Percentiles rank a stretch among this genome's conserved stretches.
Evolutionary conservation across 2,797 vertebrate species (phyloP).

Genomic region (Luscinia megarhynchos): DNA sequence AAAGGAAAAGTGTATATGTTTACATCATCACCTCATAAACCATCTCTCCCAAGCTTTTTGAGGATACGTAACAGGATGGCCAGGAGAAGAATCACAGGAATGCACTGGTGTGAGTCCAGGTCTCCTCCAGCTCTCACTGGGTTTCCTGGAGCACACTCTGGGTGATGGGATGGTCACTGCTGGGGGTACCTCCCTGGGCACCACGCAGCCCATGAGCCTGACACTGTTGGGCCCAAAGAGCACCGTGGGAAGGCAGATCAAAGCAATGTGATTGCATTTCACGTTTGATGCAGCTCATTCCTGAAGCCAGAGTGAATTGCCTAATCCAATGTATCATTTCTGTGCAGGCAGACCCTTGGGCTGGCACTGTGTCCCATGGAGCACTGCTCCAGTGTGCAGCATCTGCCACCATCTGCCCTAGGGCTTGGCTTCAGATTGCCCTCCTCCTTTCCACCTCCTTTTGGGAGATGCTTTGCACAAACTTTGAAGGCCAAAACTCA

Average conservation of each 20-base stretch:
- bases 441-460: constrained; percentile 23
- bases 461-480: background rate
- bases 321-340: constrained; percentile 67
- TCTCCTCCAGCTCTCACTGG: background rate
- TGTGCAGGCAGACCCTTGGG: constrained; percentile 64
- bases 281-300: constrained; percentile 40
- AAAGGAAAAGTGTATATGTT: background rate
- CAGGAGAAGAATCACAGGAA: background rate
- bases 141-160: background rate
- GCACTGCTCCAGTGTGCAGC: constrained; percentile 53
- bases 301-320: constrained; percentile 51
- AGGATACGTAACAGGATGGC: fast-evolving
- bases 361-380: constrained; percentile 18
- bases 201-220: fast-evolving
- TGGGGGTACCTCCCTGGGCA: background rate
- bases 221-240: background rate
- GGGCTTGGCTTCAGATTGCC: constrained; percentile 51
- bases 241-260: constrained; percentile 6
- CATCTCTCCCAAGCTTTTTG: background rate
- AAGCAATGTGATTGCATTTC: constrained; percentile 62
- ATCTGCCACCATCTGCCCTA: constrained; percentile 53
- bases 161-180: background rate
- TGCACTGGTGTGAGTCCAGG: background rate
- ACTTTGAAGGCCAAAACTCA: constrained; percentile 23
- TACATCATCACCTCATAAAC: background rate